Conservation (phyloP, 2,888 invertebrate genomes). For the Magallana nippona region DNA sequence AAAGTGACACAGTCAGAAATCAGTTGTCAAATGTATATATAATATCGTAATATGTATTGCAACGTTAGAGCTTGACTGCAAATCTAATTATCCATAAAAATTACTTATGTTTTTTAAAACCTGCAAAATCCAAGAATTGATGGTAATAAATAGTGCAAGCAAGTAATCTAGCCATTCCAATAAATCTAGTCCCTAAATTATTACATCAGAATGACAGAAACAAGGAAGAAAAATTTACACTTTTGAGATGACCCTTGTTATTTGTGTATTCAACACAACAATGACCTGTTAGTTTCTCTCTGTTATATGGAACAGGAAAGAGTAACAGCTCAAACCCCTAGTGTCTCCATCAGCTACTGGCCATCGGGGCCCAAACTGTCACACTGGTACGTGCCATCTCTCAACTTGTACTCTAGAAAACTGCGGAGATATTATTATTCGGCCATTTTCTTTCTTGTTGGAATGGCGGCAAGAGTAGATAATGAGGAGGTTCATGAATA, state of each 20-base stretch:
- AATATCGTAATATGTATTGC: too few species aligned
- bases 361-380: background rate
- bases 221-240: background rate
- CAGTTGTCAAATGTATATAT: too few species aligned
- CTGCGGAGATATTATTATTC: constrained; percentile 11
- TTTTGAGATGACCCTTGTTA: constrained; percentile 31
- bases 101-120: too few species aligned
- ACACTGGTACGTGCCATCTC: background rate
- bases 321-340: background rate
- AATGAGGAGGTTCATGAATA: constrained; percentile 13
- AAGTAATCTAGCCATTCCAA: too few species aligned
- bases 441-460: constrained; percentile 9
- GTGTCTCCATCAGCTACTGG: background rate
- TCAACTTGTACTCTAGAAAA: background rate
- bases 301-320: background rate
- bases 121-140: too few species aligned
- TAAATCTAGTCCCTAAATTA: background rate
- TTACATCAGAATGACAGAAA: background rate
- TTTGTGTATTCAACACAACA: background rate
- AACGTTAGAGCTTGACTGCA: too few species aligned
- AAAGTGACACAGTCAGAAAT: too few species aligned
- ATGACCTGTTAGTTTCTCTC: background rate
- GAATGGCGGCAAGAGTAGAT: constrained; percentile 20
- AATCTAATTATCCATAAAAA: too few species aligned
- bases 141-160: too few species aligned